Conservation (phyloP, 1,140 invertebrate species). For the Hylaeus volcanicus region DNA sequence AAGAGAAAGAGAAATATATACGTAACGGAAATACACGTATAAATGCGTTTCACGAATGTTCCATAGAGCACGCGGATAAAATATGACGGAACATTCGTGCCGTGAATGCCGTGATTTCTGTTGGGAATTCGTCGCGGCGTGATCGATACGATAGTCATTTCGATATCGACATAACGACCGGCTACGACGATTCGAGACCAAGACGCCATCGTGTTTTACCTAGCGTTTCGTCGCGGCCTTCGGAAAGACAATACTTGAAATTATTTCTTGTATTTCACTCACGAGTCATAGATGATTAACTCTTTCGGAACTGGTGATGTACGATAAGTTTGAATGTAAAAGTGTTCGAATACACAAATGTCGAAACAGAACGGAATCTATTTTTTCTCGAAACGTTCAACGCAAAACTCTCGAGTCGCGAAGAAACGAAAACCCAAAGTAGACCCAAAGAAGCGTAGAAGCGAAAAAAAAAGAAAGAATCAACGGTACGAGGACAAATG, state of each 20-base stretch:
- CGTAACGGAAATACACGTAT: not conserved
- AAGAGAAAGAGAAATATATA: not conserved
- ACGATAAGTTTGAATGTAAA: no score
- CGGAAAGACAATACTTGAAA: no score
- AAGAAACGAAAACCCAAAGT: not conserved
- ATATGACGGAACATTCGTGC: not conserved
- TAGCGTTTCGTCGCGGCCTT: no score
- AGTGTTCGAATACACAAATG: no score
- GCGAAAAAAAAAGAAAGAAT: conserved; percentile 6
- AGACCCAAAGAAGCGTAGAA: no score
- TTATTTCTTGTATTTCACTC: no score
- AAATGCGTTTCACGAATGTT: conserved; percentile 29
- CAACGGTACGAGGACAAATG: conserved; percentile 41
- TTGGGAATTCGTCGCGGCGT: conserved; percentile 20
- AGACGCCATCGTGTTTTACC: no score
- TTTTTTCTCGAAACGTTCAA: not conserved
- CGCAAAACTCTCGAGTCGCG: not conserved
- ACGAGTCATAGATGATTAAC: no score
- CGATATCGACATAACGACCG: conserved; percentile 5
- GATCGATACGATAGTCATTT: conserved; percentile 13
- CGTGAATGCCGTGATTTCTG: conserved; percentile 34
- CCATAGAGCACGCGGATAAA: conserved; percentile 4
- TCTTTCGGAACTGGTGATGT: no score
- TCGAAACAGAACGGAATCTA: not conserved
- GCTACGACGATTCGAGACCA: no score